A percentile compares a stretch with the other conserved stretches of the same genome.
phyloP scores from a whole-genome alignment of 2,888 invertebrate genomes.

The Drosophila putrida region DNA sequence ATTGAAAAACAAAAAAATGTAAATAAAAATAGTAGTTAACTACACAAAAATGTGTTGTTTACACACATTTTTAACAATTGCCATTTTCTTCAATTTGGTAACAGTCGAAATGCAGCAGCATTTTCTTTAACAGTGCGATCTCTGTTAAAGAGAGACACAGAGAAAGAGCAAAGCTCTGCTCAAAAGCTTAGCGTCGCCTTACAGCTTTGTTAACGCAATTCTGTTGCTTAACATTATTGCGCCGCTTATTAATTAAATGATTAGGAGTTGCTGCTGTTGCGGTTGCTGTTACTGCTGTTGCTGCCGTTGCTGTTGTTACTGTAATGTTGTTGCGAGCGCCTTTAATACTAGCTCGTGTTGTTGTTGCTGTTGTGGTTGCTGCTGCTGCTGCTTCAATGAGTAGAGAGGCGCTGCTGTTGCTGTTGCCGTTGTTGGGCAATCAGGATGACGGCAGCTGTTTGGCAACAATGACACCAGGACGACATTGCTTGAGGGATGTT shows the following conservation, averaged over 20 bases:
- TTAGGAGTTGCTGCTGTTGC: conserved; percentile 46
- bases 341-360: conserved; percentile 55
- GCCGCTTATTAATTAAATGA: conserved; percentile 42
- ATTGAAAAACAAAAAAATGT: conserved; percentile 17
- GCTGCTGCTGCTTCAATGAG: conserved; percentile 25
- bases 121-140: conserved; percentile 14
- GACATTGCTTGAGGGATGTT: conserved; percentile 88
- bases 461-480: conserved; percentile 96
- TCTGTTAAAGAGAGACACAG: not conserved
- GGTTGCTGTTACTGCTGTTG: conserved; percentile 20
- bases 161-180: conserved; percentile 1
- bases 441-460: conserved; percentile 90
- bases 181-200: conserved; percentile 35
- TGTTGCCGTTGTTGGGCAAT: conserved; percentile 84
- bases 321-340: conserved; percentile 50
- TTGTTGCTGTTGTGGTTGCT: conserved; percentile 23
- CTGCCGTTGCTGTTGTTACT: conserved; percentile 39
- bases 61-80: conserved; percentile 39
- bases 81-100: conserved; percentile 17
- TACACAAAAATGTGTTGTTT: conserved; percentile 49
- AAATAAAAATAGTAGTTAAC: conserved; percentile 33
- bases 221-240: conserved; percentile 54
- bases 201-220: conserved; percentile 53
- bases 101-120: conserved; percentile 21
- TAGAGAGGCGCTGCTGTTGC: conserved; percentile 26